Conservation (phyloP, 2,888 invertebrate genomes). For the Drosophila suboccidentalis region DNA sequence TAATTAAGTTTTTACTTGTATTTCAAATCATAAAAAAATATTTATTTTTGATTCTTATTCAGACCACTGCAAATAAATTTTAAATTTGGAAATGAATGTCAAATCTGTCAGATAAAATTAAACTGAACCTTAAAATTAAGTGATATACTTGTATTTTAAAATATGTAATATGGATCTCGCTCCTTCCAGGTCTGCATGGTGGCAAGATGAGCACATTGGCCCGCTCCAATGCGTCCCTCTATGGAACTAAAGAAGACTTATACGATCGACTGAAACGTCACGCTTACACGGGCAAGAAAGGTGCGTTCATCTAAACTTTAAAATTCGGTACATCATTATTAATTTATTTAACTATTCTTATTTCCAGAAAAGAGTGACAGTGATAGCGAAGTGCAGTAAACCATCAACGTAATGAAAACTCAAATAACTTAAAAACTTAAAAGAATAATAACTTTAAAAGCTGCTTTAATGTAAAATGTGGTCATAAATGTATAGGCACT, state of each 20-base stretch:
- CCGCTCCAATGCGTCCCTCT: conserved; percentile 96
- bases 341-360: conserved; percentile 4
- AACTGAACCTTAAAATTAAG: no score
- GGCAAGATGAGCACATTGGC: conserved; percentile 97
- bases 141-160: no score
- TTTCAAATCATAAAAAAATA: no score
- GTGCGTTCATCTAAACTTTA: conserved; percentile 86
- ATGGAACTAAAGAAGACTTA: conserved; percentile 97
- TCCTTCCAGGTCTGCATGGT: conserved; percentile 90
- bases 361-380: conserved; percentile 96
- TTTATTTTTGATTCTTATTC: no score
- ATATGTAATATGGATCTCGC: background rate
- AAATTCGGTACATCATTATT: background rate
- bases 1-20: no score
- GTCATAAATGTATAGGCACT: conserved; percentile 69
- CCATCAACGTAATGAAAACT: conserved; percentile 42
- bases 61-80: no score
- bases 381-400: conserved; percentile 96
- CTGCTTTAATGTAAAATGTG: conserved; percentile 80
- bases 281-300: conserved; percentile 97
- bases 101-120: no score
- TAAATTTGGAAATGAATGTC: no score
- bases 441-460: conserved; percentile 51
- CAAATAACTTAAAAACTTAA: conserved; percentile 39
- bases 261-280: conserved; percentile 98